Conservation (phyloP, 1,140 invertebrate genomes). For the Chelonus insularis region DNA sequence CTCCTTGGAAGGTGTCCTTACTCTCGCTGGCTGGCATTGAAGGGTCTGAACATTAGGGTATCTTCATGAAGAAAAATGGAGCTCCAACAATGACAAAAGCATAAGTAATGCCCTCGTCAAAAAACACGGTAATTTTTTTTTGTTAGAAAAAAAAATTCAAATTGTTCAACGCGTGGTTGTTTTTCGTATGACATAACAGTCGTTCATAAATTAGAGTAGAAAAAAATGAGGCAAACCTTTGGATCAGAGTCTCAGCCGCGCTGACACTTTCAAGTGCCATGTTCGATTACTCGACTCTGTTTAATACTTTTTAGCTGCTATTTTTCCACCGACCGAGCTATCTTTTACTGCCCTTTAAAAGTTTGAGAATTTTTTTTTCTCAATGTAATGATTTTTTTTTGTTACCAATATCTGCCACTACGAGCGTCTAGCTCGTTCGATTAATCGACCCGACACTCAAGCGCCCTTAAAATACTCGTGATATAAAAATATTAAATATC, state of each 20-base stretch:
- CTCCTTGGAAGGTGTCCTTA: neutral
- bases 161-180: neutral
- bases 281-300: constrained; percentile 27
- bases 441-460: constrained; percentile 28
- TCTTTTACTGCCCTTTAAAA: neutral
- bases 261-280: constrained; percentile 61
- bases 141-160: neutral
- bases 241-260: constrained; percentile 58
- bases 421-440: neutral
- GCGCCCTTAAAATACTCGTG: constrained; percentile 18
- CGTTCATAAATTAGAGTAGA: constrained; percentile 34
- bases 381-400: constrained; percentile 4
- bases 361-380: too few relatives aligned
- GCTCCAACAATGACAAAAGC: neutral
- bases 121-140: too few relatives aligned
- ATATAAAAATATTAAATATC: constrained; percentile 1
- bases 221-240: constrained; percentile 58
- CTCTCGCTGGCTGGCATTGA: constrained; percentile 20
- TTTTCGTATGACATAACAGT: neutral
- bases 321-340: constrained; percentile 21
- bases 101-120: neutral
- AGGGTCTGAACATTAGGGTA: constrained; percentile 16
- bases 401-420: constrained; percentile 15
- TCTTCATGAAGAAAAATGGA: constrained; percentile 12
- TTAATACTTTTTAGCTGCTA: constrained; percentile 23